Evolutionary conservation across 2,113 vertebrate genomes (phyloP).

Genomic region (Scopus umbretta): DNA sequence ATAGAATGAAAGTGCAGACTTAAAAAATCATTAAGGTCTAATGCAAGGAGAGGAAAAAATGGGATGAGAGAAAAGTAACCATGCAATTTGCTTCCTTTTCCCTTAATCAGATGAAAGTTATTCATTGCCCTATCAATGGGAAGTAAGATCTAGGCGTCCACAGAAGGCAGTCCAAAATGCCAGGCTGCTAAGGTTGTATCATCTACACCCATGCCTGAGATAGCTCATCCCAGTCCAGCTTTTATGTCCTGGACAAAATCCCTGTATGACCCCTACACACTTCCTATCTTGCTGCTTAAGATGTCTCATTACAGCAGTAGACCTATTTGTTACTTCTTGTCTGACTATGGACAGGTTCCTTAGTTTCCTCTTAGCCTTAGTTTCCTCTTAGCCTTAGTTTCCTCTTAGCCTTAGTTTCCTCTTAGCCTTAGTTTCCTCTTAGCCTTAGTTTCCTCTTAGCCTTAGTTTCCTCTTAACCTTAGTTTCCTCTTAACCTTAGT

Average conservation of each 20-base stretch:
- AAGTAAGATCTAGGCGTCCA: neutral
- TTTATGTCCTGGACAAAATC: neutral
- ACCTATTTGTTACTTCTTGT: neutral
- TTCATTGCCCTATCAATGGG: neutral
- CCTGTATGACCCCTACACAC: neutral
- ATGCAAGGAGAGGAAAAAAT: neutral
- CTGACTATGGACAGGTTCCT: neutral
- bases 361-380: neutral
- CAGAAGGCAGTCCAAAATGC: neutral
- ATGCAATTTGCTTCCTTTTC: neutral
- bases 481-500: too few relatives aligned
- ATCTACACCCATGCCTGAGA: neutral
- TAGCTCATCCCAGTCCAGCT: neutral
- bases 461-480: neutral
- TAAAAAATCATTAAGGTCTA: neutral
- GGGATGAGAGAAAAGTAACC: neutral
- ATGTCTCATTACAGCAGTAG: neutral
- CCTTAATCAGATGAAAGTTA: neutral
- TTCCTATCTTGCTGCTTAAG: neutral
- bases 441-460: too few relatives aligned
- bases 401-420: neutral
- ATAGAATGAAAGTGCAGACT: neutral
- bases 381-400: neutral
- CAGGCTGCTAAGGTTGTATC: neutral
- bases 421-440: neutral